Conservation (phyloP, 64 coral and sea anemone genomes). For the Anthopleura sola region DNA sequence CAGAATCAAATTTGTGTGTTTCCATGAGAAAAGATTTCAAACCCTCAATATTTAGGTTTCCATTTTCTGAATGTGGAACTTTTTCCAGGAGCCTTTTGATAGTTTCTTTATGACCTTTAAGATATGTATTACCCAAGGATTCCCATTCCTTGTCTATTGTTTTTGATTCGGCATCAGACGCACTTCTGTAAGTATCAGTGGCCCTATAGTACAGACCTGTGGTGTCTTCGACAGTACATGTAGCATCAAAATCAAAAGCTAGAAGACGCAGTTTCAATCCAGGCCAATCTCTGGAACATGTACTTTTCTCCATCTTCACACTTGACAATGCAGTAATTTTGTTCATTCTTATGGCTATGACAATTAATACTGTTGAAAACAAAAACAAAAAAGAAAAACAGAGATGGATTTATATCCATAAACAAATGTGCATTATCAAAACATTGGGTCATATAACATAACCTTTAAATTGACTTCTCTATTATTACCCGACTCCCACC, state of each 20-base stretch:
- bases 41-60: conserved; percentile 51
- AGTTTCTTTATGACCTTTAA: conserved; percentile 35
- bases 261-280: conserved; percentile 64
- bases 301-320: conserved; percentile 9
- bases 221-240: conserved; percentile 81
- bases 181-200: conserved; percentile 60
- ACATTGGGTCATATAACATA: no score
- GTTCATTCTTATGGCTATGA: conserved; percentile 47
- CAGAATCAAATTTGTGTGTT: conserved; percentile 50
- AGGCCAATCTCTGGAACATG: conserved; percentile 54
- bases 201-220: conserved; percentile 76
- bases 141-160: conserved; percentile 66
- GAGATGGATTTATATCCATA: not conserved
- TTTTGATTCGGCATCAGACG: conserved; percentile 44
- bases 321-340: conserved; percentile 16
- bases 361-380: not conserved
- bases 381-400: conserved; percentile 2
- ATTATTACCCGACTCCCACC: no score
- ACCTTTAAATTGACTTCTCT: no score
- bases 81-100: conserved; percentile 35
- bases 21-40: conserved; percentile 56
- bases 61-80: not conserved
- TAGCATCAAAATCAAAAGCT: conserved; percentile 96
- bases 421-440: no score
- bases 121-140: conserved; percentile 41